A percentile compares a stretch with the other conserved stretches of the same genome.
Conservation (phyloP, 2,113 vertebrate species). For the Noturus placidus region DNA sequence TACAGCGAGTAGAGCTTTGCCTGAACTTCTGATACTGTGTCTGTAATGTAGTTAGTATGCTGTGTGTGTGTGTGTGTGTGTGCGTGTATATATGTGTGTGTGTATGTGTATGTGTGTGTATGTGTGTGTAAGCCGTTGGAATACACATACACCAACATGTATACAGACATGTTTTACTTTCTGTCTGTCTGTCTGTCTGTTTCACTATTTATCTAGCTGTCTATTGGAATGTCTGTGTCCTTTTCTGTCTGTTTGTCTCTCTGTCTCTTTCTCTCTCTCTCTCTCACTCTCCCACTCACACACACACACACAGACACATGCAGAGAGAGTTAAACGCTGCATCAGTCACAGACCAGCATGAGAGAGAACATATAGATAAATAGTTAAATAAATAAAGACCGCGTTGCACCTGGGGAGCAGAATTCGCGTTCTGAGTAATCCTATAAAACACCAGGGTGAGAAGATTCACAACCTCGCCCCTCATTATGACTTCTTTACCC, state of each 20-base stretch:
- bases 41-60: not conserved
- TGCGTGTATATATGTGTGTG: not conserved
- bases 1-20: not conserved
- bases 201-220: not conserved
- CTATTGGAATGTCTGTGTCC: constrained; percentile 27
- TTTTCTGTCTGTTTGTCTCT: constrained; percentile 74
- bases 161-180: not conserved
- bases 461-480: constrained; percentile 67
- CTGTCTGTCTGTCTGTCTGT: not conserved
- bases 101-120: not conserved
- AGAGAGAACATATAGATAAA: constrained; percentile 62
- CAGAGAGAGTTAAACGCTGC: not conserved
- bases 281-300: constrained; percentile 44
- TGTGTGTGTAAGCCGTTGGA: not conserved
- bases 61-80: not conserved
- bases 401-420: constrained; percentile 54
- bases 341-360: constrained; percentile 38
- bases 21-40: not conserved
- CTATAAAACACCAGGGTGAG: constrained; percentile 78
- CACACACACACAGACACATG: constrained; percentile 35
- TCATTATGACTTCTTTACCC: constrained; percentile 74
- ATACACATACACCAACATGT: not conserved
- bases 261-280: constrained; percentile 56
- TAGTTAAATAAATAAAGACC: constrained; percentile 61
- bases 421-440: constrained; percentile 76